These are phyloP conservation scores for Caenorhabditis inopinata DNA, from an alignment of 1,140 invertebrate genomes.

Conservation along the genomic window DNA sequence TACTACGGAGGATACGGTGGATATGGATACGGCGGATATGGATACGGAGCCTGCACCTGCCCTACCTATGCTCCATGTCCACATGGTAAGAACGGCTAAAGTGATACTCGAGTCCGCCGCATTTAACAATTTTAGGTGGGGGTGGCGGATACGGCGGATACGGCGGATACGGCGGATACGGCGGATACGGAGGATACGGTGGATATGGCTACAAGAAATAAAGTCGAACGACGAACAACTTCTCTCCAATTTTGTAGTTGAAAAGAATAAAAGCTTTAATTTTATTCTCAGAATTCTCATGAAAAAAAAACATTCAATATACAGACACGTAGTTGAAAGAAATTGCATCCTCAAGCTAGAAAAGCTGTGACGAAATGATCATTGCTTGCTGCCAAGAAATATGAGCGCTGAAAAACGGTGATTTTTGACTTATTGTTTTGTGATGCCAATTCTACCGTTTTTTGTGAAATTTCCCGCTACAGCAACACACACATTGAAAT, in stretches of 20 bases:
- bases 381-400: not conserved
- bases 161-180: not conserved
- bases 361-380: not conserved
- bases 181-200: not conserved
- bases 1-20: slow-evolving; percentile 2
- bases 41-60: slow-evolving; percentile 7
- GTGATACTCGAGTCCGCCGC: too few relatives aligned
- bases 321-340: not conserved
- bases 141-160: not conserved
- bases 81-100: not conserved
- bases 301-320: not conserved
- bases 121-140: not conserved
- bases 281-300: not conserved
- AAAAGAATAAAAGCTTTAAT: not conserved
- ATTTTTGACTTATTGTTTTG: too few relatives aligned
- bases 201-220: slow-evolving; percentile 25
- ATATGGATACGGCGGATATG: not conserved
- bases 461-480: not conserved
- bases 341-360: not conserved
- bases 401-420: not conserved
- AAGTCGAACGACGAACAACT: not conserved
- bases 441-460: not conserved
- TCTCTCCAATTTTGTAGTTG: not conserved
- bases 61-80: slow-evolving; percentile 13
- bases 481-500: not conserved